Conservation (phyloP, 2,113 vertebrate genomes). For the Pseudorasbora parva region DNA sequence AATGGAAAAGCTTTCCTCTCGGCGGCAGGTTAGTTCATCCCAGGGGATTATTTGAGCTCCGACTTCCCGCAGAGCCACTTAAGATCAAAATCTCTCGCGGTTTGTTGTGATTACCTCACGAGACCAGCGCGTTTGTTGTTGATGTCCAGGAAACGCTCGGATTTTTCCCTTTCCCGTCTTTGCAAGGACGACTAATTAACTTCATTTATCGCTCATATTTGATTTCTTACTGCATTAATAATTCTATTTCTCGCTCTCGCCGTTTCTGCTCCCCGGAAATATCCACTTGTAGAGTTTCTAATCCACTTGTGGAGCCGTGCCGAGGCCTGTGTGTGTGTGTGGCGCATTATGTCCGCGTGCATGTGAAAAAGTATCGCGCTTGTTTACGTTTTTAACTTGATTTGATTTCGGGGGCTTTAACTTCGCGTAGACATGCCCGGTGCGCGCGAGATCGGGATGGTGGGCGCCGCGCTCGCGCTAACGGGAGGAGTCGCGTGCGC, state of each 20-base stretch:
- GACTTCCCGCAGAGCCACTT: neutral
- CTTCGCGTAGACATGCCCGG: constrained; percentile 65
- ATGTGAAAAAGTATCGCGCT: neutral
- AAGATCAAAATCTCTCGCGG: neutral
- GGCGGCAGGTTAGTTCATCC: neutral
- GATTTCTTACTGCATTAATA: too few species aligned
- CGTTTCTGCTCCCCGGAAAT: constrained; percentile 1
- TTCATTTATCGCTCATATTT: neutral
- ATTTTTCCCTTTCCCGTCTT: neutral
- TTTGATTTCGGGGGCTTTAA: neutral
- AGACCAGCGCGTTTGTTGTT: constrained; percentile 19
- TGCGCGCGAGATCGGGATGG: constrained; percentile 60
- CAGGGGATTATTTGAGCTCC: neutral
- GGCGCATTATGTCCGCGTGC: neutral
- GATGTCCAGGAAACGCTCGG: constrained; percentile 20
- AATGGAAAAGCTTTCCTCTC: neutral
- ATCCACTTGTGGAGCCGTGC: constrained; percentile 68
- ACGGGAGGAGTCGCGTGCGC: constrained; percentile 72
- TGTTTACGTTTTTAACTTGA: neutral
- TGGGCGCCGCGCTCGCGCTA: constrained; percentile 67
- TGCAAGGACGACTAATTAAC: neutral
- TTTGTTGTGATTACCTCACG: constrained; percentile 6
- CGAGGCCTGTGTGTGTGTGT: neutral
- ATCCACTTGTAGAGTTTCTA: constrained; percentile 28
- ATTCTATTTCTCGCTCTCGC: constrained; percentile 57